Percentiles rank a stretch among this genome's conserved stretches.
Evolutionary conservation across 2,888 invertebrate species (phyloP).

Genomic region (Hipparchia semele): DNA sequence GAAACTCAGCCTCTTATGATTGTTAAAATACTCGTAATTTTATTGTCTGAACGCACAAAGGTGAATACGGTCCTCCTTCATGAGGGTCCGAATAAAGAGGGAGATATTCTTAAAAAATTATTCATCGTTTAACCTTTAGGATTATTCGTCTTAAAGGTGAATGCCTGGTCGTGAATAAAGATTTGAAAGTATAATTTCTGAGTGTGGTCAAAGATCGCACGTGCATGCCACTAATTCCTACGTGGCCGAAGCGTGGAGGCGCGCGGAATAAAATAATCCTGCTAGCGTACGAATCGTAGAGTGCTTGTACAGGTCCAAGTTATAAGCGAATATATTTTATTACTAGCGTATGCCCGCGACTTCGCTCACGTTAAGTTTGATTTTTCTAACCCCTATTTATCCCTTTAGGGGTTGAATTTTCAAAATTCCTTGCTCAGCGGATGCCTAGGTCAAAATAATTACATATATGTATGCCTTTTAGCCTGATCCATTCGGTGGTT

Average conservation of each 20-base stretch:
- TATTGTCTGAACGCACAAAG: no score
- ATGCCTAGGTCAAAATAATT: no score
- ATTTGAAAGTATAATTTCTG: constrained; percentile 37
- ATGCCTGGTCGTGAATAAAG: constrained; percentile 24
- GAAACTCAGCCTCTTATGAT: no score
- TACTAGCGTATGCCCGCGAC: no score
- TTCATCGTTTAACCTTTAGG: constrained; percentile 7
- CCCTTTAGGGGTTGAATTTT: no score
- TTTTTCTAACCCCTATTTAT: no score
- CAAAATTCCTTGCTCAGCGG: no score
- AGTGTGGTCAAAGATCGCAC: constrained; percentile 38
- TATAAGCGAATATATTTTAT: background rate
- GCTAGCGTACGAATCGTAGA: constrained; percentile 49
- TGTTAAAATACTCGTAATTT: no score
- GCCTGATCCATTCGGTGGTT: no score
- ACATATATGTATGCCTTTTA: no score
- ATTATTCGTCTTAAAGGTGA: constrained; percentile 14
- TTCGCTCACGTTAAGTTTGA: background rate
- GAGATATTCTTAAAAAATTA: background rate
- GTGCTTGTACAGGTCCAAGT: constrained; percentile 44
- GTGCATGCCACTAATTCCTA: constrained; percentile 27
- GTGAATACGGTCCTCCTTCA: no score
- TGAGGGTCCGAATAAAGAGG: no score
- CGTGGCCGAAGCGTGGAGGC: constrained; percentile 34
- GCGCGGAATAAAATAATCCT: constrained; percentile 39